A percentile compares a stretch with the other conserved stretches of the same genome.
Conservation (phyloP, 2,888 invertebrate genomes). For the Drosophila subsilvestris region DNA sequence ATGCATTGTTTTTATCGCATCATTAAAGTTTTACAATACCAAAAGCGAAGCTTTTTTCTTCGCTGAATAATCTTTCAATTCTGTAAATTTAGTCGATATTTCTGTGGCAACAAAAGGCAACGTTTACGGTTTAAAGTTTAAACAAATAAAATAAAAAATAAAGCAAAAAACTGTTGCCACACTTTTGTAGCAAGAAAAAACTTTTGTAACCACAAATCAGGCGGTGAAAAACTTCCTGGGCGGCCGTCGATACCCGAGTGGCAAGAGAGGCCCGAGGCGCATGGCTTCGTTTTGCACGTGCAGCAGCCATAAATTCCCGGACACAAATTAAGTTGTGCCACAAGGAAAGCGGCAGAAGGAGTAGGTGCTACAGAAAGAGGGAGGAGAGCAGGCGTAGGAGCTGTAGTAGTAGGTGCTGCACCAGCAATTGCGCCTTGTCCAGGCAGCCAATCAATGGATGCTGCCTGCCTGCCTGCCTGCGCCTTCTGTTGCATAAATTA, state of each 20-base stretch:
- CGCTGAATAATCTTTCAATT: slow-evolving; percentile 48
- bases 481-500: slow-evolving; percentile 77
- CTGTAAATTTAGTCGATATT: slow-evolving; percentile 62
- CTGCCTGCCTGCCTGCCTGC: slow-evolving; percentile 6
- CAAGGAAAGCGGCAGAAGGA: background rate
- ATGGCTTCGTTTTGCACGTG: slow-evolving; percentile 62
- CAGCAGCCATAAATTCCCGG: slow-evolving; percentile 69
- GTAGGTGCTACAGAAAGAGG: background rate
- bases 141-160: slow-evolving; percentile 22
- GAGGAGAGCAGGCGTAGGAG: background rate
- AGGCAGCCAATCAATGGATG: slow-evolving; percentile 67
- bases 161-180: slow-evolving; percentile 15
- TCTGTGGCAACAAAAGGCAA: slow-evolving; percentile 21
- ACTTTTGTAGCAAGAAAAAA: slow-evolving; percentile 38
- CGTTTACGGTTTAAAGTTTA: slow-evolving; percentile 25
- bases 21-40: slow-evolving; percentile 65
- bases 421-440: background rate
- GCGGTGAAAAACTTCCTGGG: slow-evolving; percentile 62
- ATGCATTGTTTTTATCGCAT: slow-evolving; percentile 60
- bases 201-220: slow-evolving; percentile 77
- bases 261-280: background rate
- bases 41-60: slow-evolving; percentile 56
- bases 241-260: slow-evolving; percentile 34
- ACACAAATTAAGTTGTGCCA: slow-evolving; percentile 65
- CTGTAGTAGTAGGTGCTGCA: background rate